Evolutionary conservation across 2,797 vertebrate genomes (phyloP).

Genomic region (Pterois miles): DNA sequence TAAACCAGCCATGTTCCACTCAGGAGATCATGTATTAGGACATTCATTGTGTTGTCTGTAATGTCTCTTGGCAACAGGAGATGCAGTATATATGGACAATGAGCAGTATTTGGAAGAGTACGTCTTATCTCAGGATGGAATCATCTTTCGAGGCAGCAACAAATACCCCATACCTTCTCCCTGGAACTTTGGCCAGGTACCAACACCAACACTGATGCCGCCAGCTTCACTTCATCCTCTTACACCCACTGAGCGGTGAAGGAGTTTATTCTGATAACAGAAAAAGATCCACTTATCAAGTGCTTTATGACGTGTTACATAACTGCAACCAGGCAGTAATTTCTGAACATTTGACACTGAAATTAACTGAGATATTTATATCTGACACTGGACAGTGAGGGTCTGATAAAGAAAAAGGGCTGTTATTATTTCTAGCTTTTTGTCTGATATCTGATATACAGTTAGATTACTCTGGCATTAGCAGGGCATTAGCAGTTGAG

Average conservation of each 20-base stretch:
- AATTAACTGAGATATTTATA: background rate
- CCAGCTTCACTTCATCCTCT: constrained; percentile 1
- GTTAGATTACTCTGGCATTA: background rate
- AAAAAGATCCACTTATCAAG: background rate
- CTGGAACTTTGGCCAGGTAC: constrained; percentile 98
- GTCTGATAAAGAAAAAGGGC: constrained; percentile 4
- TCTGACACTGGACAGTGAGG: background rate
- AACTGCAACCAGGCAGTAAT: background rate
- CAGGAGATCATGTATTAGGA: background rate
- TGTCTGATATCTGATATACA: constrained; percentile 3
- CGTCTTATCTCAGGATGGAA: constrained; percentile 90
- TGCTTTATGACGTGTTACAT: constrained; percentile 3
- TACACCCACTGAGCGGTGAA: background rate
- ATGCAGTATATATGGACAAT: constrained; percentile 87
- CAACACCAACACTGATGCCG: constrained; percentile 58
- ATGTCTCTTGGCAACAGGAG: constrained; percentile 81
- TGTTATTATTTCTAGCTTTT: background rate
- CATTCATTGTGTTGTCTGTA: constrained; percentile 11
- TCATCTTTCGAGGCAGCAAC: constrained; percentile 88
- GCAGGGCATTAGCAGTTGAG: background rate
- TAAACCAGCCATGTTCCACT: background rate
- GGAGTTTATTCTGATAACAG: constrained; percentile 4
- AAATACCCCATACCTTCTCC: constrained; percentile 79
- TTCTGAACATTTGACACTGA: background rate
- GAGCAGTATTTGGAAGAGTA: constrained; percentile 86